Evolutionary conservation across 2,888 invertebrate species (phyloP).

Genomic region (Poecilus cupreus): DNA sequence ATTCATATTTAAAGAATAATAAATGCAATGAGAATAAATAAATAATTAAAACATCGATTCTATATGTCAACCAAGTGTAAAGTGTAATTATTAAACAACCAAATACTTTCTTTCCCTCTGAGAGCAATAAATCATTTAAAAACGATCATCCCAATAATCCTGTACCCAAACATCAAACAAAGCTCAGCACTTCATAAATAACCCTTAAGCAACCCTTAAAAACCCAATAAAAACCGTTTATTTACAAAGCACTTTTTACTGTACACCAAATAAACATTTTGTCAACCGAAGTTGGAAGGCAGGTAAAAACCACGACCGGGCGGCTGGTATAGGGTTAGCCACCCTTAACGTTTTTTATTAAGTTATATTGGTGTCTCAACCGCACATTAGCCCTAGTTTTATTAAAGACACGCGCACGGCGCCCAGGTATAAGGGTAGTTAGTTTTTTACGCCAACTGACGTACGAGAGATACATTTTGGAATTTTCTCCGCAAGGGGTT

Average conservation of each 20-base stretch:
- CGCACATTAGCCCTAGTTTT: conserved; percentile 46
- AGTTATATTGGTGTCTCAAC: conserved; percentile 48
- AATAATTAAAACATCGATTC: no score
- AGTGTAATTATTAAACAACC: no score
- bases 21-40: no score
- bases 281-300: neutral
- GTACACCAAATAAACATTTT: conserved; percentile 31
- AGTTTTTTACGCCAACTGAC: conserved; percentile 23
- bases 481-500: conserved; percentile 19
- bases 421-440: conserved; percentile 44
- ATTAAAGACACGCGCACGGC: conserved; percentile 51
- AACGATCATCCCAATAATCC: conserved; percentile 19
- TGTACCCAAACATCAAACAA: neutral
- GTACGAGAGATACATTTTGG: neutral
- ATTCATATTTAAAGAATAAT: no score
- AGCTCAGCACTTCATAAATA: conserved; percentile 38
- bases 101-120: no score
- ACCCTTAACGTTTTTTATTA: conserved; percentile 45
- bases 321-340: conserved; percentile 4
- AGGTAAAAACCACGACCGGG: conserved; percentile 23
- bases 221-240: conserved; percentile 39
- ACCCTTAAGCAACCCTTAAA: conserved; percentile 21
- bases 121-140: conserved; percentile 33
- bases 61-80: no score
- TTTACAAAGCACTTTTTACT: conserved; percentile 44